These are phyloP conservation scores for Scaeva pyrastri DNA, from an alignment of 2,888 invertebrate genomes.

Conservation along the genomic window DNA sequence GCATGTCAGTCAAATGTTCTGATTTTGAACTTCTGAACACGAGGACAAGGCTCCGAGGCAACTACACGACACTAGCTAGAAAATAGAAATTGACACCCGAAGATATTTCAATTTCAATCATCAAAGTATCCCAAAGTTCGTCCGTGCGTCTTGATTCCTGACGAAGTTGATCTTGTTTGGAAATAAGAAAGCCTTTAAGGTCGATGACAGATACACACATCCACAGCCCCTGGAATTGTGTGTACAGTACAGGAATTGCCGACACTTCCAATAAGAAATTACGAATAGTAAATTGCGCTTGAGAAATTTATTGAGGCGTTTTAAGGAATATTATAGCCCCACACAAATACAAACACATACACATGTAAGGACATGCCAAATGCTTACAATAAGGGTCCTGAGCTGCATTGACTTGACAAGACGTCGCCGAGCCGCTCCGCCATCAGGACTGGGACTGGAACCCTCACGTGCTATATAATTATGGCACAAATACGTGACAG, in stretches of 20 bases:
- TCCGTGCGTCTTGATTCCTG: conserved; percentile 51
- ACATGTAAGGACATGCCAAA: conserved; percentile 2
- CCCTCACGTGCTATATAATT: conserved; percentile 72
- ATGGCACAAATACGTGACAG: conserved; percentile 73
- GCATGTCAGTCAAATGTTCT: background rate
- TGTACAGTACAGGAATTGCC: conserved; percentile 21
- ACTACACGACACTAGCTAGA: background rate
- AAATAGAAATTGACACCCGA: background rate
- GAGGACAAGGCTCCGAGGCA: background rate
- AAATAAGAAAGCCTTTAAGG: background rate
- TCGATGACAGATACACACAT: no score
- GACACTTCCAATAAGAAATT: conserved; percentile 44
- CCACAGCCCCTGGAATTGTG: conserved; percentile 36
- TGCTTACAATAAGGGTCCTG: conserved; percentile 35
- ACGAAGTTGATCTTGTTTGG: conserved; percentile 18
- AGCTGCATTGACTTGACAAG: conserved; percentile 45
- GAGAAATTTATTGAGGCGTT: conserved; percentile 48
- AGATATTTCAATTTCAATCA: conserved; percentile 69
- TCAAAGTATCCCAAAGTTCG: conserved; percentile 53
- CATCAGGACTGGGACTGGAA: conserved; percentile 16
- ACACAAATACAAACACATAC: background rate
- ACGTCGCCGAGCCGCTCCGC: background rate
- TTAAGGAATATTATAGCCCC: background rate
- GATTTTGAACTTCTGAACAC: background rate
- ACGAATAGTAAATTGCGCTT: conserved; percentile 56